Conservation (phyloP, 2,113 vertebrate species). For the Tragelaphus scriptus region DNA sequence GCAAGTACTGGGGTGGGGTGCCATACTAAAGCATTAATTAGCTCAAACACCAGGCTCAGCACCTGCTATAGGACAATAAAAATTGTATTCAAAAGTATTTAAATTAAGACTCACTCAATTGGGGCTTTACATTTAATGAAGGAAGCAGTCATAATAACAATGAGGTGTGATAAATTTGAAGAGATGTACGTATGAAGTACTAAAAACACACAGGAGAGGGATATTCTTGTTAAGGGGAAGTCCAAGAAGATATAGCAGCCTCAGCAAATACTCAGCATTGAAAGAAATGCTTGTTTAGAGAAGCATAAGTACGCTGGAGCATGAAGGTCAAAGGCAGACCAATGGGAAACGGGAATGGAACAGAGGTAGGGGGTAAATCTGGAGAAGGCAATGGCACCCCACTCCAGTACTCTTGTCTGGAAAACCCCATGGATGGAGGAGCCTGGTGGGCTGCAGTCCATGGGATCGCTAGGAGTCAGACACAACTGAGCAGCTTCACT, state of each 20-base stretch:
- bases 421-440: too few species aligned
- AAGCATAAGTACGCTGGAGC: not conserved
- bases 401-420: too few species aligned
- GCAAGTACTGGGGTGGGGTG: too few species aligned
- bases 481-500: too few species aligned
- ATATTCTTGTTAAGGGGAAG: not conserved
- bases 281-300: not conserved
- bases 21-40: not conserved
- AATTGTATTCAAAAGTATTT: not conserved
- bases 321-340: not conserved
- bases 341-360: not conserved
- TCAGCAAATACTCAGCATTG: not conserved
- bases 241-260: not conserved
- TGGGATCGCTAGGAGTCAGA: too few species aligned
- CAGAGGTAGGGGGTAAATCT: too few species aligned
- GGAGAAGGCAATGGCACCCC: too few species aligned
- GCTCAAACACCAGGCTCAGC: not conserved
- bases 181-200: not conserved
- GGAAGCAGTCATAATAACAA: not conserved
- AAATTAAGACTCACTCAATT: not conserved
- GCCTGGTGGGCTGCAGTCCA: too few species aligned
- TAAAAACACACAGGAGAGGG: not conserved
- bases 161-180: not conserved
- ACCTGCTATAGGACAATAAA: not conserved
- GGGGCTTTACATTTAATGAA: not conserved